Percentiles rank a stretch among this genome's conserved stretches.
Conservation (phyloP, 2,888 invertebrate genomes). For the Xiphydria camelus region DNA sequence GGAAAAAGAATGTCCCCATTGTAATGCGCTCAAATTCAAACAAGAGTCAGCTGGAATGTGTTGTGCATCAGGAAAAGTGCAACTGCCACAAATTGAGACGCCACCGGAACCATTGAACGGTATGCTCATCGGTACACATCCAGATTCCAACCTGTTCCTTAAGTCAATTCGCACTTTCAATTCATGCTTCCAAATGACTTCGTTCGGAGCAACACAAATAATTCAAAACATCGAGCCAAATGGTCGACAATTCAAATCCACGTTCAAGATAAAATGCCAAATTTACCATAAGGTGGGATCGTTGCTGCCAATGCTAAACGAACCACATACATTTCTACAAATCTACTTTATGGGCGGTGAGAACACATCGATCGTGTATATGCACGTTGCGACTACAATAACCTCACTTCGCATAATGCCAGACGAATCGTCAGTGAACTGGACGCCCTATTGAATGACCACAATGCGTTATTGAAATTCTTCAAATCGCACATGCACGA, state of each 20-base stretch:
- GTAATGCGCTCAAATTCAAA: conserved; percentile 44
- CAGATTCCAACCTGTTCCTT: conserved; percentile 16
- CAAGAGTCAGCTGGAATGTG: conserved; percentile 50
- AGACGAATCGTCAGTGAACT: conserved; percentile 27
- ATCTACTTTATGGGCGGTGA: too few relatives aligned
- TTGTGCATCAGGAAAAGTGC: conserved; percentile 50
- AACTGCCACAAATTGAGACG: conserved; percentile 43
- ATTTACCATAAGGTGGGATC: conserved; percentile 8
- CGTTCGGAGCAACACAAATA: conserved; percentile 19
- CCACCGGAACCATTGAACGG: conserved; percentile 44
- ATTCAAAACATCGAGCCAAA: not conserved
- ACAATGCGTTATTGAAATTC: conserved; percentile 41
- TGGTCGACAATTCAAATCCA: conserved; percentile 1
- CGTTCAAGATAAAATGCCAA: conserved; percentile 7
- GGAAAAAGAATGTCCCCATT: conserved; percentile 41
- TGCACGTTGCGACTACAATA: not conserved
- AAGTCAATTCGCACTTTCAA: conserved; percentile 16
- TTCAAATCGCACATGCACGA: conserved; percentile 42
- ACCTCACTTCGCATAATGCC: conserved; percentile 19
- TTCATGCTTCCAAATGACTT: conserved; percentile 26
- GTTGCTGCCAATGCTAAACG: not conserved
- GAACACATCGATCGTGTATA: conserved; percentile 13
- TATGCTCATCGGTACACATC: conserved; percentile 3
- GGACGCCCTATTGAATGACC: conserved; percentile 6
- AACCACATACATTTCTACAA: not conserved